These are phyloP conservation scores for Syritta pipiens DNA, from an alignment of 2,888 invertebrate genomes.

Conservation along the genomic window DNA sequence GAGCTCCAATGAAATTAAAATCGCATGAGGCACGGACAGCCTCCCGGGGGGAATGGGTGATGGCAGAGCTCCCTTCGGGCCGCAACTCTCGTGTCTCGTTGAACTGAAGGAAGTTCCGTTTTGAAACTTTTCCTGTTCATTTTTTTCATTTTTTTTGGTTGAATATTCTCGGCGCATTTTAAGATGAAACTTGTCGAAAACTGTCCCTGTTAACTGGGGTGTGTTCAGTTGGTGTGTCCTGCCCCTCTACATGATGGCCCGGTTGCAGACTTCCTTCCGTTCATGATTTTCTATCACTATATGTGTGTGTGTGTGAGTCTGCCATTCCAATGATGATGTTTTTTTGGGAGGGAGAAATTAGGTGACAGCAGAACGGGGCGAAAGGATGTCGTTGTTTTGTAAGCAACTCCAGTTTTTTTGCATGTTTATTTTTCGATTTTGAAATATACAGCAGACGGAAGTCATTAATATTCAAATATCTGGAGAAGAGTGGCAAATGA, in stretches of 20 bases:
- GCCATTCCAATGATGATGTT: not conserved
- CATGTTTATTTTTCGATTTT: slow-evolving; percentile 24
- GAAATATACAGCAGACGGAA: slow-evolving; percentile 30
- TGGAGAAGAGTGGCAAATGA: not conserved
- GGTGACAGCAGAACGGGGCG: too few relatives aligned
- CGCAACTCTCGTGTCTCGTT: not conserved
- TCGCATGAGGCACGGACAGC: not conserved
- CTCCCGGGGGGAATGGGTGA: not conserved
- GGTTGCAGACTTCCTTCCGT: slow-evolving; percentile 19
- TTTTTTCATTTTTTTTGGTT: not conserved
- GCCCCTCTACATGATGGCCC: not conserved
- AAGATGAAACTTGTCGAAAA: slow-evolving; percentile 32
- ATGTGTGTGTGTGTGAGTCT: not conserved
- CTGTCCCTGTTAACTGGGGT: slow-evolving; percentile 1
- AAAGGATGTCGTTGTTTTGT: slow-evolving; percentile 10
- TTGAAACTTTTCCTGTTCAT: slow-evolving; percentile 4
- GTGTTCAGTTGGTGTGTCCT: not conserved
- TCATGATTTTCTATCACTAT: slow-evolving; percentile 16
- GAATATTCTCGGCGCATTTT: slow-evolving; percentile 3
- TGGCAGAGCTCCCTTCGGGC: not conserved
- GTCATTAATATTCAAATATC: slow-evolving; percentile 49
- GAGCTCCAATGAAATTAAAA: slow-evolving; percentile 37
- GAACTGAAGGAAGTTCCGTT: not conserved
- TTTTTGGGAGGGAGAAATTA: too few relatives aligned
- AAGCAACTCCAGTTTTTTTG: slow-evolving; percentile 12